Evolutionary conservation across 2,888 invertebrate species (phyloP).

Genomic region (Orchestes rusci): DNA sequence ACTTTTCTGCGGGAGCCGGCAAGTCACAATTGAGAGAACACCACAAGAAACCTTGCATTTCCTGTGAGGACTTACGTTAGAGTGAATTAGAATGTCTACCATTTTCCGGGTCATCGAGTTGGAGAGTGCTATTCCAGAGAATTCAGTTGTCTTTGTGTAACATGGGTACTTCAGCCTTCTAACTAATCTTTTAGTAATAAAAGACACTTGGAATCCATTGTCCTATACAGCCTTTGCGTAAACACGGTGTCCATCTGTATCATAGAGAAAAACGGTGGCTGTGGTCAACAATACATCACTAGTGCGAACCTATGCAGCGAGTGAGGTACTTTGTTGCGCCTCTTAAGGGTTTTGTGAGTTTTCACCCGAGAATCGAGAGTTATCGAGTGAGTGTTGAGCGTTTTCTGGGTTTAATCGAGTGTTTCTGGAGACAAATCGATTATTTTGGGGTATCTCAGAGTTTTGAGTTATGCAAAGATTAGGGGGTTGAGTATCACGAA

Average conservation of each 20-base stretch:
- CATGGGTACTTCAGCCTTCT: constrained; percentile 1
- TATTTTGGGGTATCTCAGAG: too few species aligned
- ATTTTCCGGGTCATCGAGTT: constrained; percentile 6
- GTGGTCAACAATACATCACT: constrained; percentile 3
- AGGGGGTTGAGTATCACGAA: too few species aligned
- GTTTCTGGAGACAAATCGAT: too few species aligned
- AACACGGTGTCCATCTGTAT: neutral
- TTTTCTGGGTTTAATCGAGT: too few species aligned
- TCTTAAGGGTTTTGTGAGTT: too few species aligned
- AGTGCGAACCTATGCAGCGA: too few species aligned
- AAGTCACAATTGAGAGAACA: constrained; percentile 5
- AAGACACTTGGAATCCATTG: neutral
- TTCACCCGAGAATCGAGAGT: too few species aligned
- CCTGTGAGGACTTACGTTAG: constrained; percentile 2
- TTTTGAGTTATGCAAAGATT: too few species aligned
- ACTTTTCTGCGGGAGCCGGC: constrained; percentile 3
- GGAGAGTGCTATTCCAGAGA: constrained; percentile 6
- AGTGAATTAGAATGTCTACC: constrained; percentile 10
- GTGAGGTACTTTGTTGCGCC: too few species aligned
- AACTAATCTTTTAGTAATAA: constrained; percentile 13
- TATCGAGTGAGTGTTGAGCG: too few species aligned
- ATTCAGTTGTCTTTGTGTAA: constrained; percentile 3
- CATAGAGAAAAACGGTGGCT: neutral
- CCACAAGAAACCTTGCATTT: constrained; percentile 8
- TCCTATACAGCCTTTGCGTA: neutral